Conservation (phyloP, 2,888 invertebrate genomes). For the Phyllotreta cruciferae region DNA sequence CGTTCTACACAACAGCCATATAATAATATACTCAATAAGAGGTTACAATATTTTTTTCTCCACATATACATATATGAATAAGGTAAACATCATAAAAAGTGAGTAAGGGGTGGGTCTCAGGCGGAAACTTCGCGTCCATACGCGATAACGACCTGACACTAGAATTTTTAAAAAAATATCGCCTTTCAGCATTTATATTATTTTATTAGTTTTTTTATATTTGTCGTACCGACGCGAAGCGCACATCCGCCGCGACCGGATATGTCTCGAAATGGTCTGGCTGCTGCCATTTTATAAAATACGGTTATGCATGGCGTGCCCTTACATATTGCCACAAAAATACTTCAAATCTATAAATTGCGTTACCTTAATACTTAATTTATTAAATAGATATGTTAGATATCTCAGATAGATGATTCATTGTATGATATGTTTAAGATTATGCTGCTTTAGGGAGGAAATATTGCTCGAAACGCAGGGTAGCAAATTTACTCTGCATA, state of each 20-base stretch:
- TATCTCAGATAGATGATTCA: slow-evolving; percentile 48
- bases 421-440: slow-evolving; percentile 46
- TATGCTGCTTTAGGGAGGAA: slow-evolving; percentile 27
- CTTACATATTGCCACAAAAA: slow-evolving; percentile 55
- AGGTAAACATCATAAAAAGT: slow-evolving; percentile 59
- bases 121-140: slow-evolving; percentile 56
- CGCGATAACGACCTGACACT: slow-evolving; percentile 61
- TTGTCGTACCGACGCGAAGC: slow-evolving; percentile 57
- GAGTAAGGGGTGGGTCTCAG: slow-evolving; percentile 47
- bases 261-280: slow-evolving; percentile 63
- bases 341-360: slow-evolving; percentile 54
- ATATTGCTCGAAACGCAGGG: slow-evolving; percentile 37
- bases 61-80: slow-evolving; percentile 48
- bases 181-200: slow-evolving; percentile 45
- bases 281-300: slow-evolving; percentile 45
- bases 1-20: slow-evolving; percentile 58
- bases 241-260: slow-evolving; percentile 54
- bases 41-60: slow-evolving; percentile 45
- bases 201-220: not conserved
- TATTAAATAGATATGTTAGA: slow-evolving; percentile 46
- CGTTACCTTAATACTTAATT: slow-evolving; percentile 33
- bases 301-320: slow-evolving; percentile 45
- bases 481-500: slow-evolving; percentile 20
- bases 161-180: slow-evolving; percentile 58
- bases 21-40: slow-evolving; percentile 40